These are phyloP conservation scores for Bombycilla garrulus DNA, from an alignment of 2,113 vertebrate species.

Conservation along the genomic window DNA sequence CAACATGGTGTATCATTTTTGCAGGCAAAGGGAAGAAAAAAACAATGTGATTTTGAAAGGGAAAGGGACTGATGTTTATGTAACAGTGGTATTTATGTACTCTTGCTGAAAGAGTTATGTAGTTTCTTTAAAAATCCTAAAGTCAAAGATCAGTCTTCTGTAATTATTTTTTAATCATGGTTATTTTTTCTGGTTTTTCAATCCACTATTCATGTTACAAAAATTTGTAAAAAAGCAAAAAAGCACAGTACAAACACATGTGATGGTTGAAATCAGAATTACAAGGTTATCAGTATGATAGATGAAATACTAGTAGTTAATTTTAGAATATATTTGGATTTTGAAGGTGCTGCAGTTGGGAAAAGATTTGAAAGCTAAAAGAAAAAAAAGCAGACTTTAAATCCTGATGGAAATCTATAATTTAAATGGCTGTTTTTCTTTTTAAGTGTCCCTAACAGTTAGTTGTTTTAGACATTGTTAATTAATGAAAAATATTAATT, in stretches of 20 bases:
- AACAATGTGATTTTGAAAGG: neutral
- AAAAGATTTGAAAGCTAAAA: neutral
- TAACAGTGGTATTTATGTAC: neutral
- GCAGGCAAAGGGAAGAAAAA: neutral
- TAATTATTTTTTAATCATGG: neutral
- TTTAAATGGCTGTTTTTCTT: neutral
- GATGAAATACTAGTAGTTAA: neutral
- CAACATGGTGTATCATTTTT: neutral
- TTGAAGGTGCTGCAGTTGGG: neutral
- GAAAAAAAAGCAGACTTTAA: neutral
- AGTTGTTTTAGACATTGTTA: neutral
- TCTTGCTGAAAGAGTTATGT: neutral
- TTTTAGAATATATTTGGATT: neutral
- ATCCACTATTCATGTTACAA: neutral
- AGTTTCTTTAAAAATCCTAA: neutral
- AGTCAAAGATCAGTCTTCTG: neutral
- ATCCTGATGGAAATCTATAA: neutral
- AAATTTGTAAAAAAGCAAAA: neutral
- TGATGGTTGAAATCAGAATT: neutral
- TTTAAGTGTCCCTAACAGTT: neutral
- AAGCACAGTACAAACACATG: neutral
- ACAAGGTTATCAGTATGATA: neutral
- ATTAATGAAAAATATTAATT: neutral
- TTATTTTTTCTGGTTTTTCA: neutral
- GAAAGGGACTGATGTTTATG: neutral